phyloP scores from a whole-genome alignment of 2,888 invertebrate species.

The Aelia acuminata region DNA sequence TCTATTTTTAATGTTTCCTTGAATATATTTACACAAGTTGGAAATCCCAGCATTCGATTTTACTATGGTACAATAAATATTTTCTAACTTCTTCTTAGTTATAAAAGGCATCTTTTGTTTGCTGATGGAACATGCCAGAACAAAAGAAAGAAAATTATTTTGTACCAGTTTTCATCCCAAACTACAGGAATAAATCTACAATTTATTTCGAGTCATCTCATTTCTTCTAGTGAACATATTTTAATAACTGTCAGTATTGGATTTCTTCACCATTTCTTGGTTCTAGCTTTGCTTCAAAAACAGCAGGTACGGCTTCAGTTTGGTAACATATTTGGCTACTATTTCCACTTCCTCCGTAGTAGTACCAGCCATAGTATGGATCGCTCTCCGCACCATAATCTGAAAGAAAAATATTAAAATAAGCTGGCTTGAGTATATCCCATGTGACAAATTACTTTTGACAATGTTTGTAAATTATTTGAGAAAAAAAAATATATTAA shows the following conservation, averaged over 20 bases:
- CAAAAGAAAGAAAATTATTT: neutral
- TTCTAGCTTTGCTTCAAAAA: constrained; percentile 50
- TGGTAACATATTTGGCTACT: constrained; percentile 55
- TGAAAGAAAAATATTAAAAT: constrained; percentile 15
- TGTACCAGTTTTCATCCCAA: neutral
- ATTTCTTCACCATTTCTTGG: constrained; percentile 51
- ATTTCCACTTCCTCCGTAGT: constrained; percentile 51
- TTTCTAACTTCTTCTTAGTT: neutral
- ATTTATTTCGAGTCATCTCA: neutral
- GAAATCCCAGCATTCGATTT: neutral
- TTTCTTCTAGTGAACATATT: neutral
- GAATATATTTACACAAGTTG: neutral
- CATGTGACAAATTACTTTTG: neutral
- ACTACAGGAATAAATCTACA: neutral
- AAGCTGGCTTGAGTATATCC: neutral
- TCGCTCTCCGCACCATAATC: constrained; percentile 50
- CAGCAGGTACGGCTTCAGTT: constrained; percentile 46
- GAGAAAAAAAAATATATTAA: neutral
- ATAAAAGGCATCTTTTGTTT: neutral
- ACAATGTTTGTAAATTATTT: neutral
- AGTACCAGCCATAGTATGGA: constrained; percentile 56
- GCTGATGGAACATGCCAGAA: neutral
- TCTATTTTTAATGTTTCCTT: neutral
- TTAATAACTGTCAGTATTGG: neutral
- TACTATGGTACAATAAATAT: neutral